Evolutionary conservation across 2,888 invertebrate genomes (phyloP), one percentile per base, ranked within the genome.

Genomic region (Rotaria magnacalcarata): DNA sequence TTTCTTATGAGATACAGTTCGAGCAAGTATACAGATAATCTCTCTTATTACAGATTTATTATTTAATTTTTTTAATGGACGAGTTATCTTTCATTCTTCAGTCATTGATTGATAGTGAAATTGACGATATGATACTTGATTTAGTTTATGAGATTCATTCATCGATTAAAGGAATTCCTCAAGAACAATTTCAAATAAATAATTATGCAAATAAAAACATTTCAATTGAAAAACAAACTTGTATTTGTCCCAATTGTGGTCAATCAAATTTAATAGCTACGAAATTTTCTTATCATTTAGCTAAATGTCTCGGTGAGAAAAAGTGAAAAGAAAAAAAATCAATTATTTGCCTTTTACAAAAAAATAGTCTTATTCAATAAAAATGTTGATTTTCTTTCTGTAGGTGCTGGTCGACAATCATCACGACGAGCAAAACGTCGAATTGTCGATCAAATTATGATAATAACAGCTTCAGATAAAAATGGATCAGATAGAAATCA

Each of bases 231-330:
- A 80, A 80, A 47, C 24, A 47, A n/a, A 80, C 80, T 21, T 43
- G 47, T 80, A 47, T 47, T 47, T 80, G 80, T 80, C 80, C 80
- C 10, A 43, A 80, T 47, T 80, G 80, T 47, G 80, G 80, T n/a
- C 80, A 80, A 80, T n/a, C 21, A 43, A 80, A 80, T 80, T 47
- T 80, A 47, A 19, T 80, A 24, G 80, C 80, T 11, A 80, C 41
- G 7, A 43, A n/a, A 47, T 80, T 80, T 47, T 47, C 80, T n/a
- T 80, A 80, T 80, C 80, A 80, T 47, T n/a, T 80, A 80, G 80
- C 80, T 24, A 80, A 80, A 80, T 80, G 80, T 80, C 80, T 80
- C 8, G 80, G 80, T 80, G 27, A 67, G 43, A 75, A 24, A 75
- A n/a, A 80, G 11, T 41, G n/a, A 47, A 80, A 10, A n/a, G 11